Base-by-base conservation (phyloP, 2,888 invertebrate genomes). In the Brenthis daphne region DNA sequence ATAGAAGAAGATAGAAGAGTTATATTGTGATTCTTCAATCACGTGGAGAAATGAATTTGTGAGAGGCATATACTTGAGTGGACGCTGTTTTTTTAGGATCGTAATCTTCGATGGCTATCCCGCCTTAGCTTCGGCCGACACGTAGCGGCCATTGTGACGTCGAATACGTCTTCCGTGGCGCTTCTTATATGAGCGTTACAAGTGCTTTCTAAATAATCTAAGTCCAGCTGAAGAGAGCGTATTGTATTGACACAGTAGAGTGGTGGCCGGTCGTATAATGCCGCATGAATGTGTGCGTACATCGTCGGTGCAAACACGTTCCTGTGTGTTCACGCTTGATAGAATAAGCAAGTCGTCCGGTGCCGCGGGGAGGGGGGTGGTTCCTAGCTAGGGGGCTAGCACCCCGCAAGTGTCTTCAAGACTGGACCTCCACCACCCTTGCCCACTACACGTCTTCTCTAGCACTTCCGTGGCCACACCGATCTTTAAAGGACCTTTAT, bases 201-300 rank as follows among this genome's bases (percentile, higher is more conserved):
- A 93, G 93, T 93, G 93, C 93, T 93, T 93, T 93, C 93, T 93
- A 93, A 93, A 93, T 93, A 93, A 93, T 93, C 93, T 92, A 92
- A 93, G 93, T 93, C 93, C 92, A 89, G 91, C 83, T 87, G 91
- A 90, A 90, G 91, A 91, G 92, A 92, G 90, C 88, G 92, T 93
- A 93, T 93, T 93, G 93, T 93, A 93, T 93, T 93, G 93, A 93
- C 93, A 93, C 82, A 93, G 93, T 90, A 87, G 90, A 92, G 90
- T 93, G 92, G 92, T 91, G 91, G 90, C 90, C 90, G 90, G 92
- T 90, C 87, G 90, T 92, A 92, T 93, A 93, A 93, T 91, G 84
- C 89, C 80, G 73, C 71, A 73, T 74, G 77, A 70, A 75, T 85
- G 89, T 89, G 90, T 87, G 87, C 77, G 85, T 76, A 74, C 76